Evolutionary conservation across 2,888 invertebrate genomes (phyloP).

Genomic region (Lithophane leautieri): DNA sequence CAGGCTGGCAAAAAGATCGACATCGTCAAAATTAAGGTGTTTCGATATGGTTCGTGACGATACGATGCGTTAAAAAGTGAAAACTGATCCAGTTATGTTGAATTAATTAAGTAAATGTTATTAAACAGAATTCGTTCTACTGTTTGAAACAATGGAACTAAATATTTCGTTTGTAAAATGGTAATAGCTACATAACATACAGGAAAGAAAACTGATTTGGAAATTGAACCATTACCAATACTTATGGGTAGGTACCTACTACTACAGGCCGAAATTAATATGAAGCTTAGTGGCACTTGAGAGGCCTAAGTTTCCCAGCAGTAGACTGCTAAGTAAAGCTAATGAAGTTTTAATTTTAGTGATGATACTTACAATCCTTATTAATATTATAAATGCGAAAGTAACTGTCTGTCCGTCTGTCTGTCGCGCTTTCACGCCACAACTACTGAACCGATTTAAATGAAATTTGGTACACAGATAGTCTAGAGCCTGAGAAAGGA

Average conservation of each 20-base stretch:
- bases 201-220: neutral
- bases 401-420: too few relatives aligned
- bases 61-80: constrained; percentile 37
- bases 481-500: too few relatives aligned
- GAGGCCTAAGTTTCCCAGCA: too few relatives aligned
- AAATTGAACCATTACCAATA: neutral
- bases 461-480: too few relatives aligned
- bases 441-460: too few relatives aligned
- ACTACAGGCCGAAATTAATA: neutral
- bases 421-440: too few relatives aligned
- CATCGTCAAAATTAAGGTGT: constrained; percentile 16
- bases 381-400: too few relatives aligned
- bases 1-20: constrained; percentile 25
- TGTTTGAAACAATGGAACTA: neutral
- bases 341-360: too few relatives aligned
- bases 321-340: neutral
- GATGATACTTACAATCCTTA: too few relatives aligned
- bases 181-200: neutral
- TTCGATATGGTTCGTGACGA: constrained; percentile 15
- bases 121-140: neutral
- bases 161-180: neutral
- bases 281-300: neutral
- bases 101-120: neutral
- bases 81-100: constrained; percentile 19
- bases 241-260: neutral